Evolutionary conservation across 2,888 invertebrate genomes (phyloP).

Genomic region (Netelia melanura): DNA sequence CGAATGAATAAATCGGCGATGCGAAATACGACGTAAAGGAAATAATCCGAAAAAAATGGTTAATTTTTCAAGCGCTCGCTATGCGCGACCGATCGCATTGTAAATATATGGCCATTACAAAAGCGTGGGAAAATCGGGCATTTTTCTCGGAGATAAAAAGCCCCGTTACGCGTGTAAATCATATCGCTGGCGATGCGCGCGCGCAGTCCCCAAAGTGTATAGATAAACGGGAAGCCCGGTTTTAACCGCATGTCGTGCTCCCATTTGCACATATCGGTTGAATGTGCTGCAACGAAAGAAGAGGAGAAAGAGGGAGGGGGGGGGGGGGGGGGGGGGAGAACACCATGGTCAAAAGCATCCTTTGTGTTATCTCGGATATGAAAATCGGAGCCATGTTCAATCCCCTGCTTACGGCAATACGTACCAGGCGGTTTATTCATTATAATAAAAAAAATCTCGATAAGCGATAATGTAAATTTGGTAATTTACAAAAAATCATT

Average conservation of each 20-base stretch:
- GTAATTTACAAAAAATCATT: too few species aligned
- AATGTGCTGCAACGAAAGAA: background rate
- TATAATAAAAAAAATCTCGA: background rate
- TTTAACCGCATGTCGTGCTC: slow-evolving; percentile 16
- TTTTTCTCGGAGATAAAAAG: slow-evolving; percentile 57
- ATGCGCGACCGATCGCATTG: background rate
- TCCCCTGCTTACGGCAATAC: slow-evolving; percentile 16
- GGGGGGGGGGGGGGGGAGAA: too few species aligned
- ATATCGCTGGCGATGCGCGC: slow-evolving; percentile 19
- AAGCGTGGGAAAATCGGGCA: slow-evolving; percentile 47
- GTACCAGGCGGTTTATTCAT: background rate
- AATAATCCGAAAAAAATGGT: slow-evolving; percentile 4
- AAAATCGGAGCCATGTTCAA: slow-evolving; percentile 21
- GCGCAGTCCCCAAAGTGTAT: slow-evolving; percentile 21
- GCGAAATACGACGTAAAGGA: slow-evolving; percentile 23
- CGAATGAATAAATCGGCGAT: slow-evolving; percentile 17
- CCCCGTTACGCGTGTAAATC: slow-evolving; percentile 58
- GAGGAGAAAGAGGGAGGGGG: background rate
- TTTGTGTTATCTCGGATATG: slow-evolving; percentile 48
- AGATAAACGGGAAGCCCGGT: slow-evolving; percentile 46
- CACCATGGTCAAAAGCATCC: slow-evolving; percentile 39
- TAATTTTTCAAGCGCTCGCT: background rate
- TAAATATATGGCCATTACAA: background rate
- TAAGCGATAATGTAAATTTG: too few species aligned
- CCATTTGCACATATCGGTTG: slow-evolving; percentile 43